Percentiles rank a stretch among this genome's conserved stretches.
These are phyloP conservation scores for Oreonectes daqikongensis DNA, from an alignment of 2,797 vertebrate genomes.

Conservation along the genomic window DNA sequence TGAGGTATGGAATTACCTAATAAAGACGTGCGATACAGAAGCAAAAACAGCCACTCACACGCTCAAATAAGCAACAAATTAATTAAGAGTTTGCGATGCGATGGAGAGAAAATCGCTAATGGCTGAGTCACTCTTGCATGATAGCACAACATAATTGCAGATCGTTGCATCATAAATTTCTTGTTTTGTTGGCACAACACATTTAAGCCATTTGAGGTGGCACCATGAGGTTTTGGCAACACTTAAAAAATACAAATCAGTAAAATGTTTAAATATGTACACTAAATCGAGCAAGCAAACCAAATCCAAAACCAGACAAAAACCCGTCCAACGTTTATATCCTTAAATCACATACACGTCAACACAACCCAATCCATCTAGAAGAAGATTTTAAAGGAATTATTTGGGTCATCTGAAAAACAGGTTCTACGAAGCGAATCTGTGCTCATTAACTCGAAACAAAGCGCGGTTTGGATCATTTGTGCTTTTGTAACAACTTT, in stretches of 20 bases:
- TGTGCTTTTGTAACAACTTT: slow-evolving; percentile 45
- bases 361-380: slow-evolving; percentile 17
- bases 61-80: slow-evolving; percentile 59
- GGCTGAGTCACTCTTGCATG: slow-evolving; percentile 53
- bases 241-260: slow-evolving; percentile 20
- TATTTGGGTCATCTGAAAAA: slow-evolving; percentile 38
- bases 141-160: slow-evolving; percentile 51
- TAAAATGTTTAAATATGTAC: slow-evolving; percentile 25
- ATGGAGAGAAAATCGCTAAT: slow-evolving; percentile 41
- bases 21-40: slow-evolving; percentile 46
- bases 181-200: slow-evolving; percentile 34
- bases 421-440: slow-evolving; percentile 22
- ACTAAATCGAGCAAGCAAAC: slow-evolving; percentile 4
- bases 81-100: slow-evolving; percentile 54
- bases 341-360: neutral
- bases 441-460: slow-evolving; percentile 31
- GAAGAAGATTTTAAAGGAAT: neutral
- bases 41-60: slow-evolving; percentile 40
- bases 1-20: slow-evolving; percentile 53
- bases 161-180: slow-evolving; percentile 51
- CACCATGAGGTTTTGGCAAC: slow-evolving; percentile 29
- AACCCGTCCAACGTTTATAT: neutral
- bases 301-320: neutral
- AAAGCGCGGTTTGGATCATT: slow-evolving; percentile 43
- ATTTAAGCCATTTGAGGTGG: slow-evolving; percentile 40